phyloP scores from a whole-genome alignment of 2,797 vertebrate species.

The Mormyrops boulengeri region DNA sequence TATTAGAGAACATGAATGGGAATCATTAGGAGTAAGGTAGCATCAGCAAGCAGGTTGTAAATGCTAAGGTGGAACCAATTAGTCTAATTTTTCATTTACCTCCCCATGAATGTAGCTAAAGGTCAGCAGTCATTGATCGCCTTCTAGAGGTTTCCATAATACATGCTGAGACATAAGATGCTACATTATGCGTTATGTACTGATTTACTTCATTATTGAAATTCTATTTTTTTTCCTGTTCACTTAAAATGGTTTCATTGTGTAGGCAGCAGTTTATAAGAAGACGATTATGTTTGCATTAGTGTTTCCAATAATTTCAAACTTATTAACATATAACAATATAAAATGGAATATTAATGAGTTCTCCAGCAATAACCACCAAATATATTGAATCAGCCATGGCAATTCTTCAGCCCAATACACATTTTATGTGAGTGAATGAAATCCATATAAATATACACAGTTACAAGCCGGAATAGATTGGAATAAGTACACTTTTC shows the following conservation, averaged over 20 bases:
- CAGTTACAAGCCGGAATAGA: background rate
- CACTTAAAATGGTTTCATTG: background rate
- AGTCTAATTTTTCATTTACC: constrained; percentile 33
- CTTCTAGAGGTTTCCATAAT: constrained; percentile 20
- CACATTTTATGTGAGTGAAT: background rate
- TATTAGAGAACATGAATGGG: constrained; percentile 32
- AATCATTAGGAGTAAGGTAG: constrained; percentile 26
- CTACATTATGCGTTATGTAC: background rate
- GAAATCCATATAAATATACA: background rate
- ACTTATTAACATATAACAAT: background rate
- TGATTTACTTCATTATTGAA: background rate
- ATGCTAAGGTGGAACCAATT: constrained; percentile 32
- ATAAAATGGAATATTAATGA: background rate
- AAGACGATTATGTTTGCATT: background rate
- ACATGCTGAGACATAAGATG: background rate
- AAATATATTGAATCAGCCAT: background rate
- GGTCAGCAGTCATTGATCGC: constrained; percentile 23
- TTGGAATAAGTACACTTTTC: background rate
- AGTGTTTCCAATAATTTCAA: background rate
- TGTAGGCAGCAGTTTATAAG: background rate
- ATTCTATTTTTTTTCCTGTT: background rate
- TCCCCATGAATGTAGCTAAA: constrained; percentile 27
- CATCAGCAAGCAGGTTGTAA: constrained; percentile 27
- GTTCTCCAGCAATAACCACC: background rate
- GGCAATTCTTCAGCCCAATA: background rate